Percentiles rank a stretch among this genome's conserved stretches.
phyloP scores from a whole-genome alignment of 2,888 invertebrate genomes.

The Zelleria hepariella region DNA sequence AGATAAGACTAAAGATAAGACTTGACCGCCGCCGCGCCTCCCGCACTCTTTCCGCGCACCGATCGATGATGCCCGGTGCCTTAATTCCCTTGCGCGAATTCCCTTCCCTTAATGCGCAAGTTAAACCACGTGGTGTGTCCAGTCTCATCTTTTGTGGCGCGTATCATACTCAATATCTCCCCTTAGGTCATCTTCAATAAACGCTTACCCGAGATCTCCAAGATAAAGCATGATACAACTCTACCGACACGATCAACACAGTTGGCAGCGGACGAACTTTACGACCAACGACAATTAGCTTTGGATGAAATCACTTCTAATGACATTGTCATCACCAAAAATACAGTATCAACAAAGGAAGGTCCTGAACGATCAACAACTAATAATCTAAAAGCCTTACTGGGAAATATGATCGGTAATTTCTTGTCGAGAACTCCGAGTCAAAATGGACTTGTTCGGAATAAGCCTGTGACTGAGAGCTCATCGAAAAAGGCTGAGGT shows the following conservation, averaged over 20 bases:
- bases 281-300: background rate
- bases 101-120: too few species aligned
- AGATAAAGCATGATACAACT: background rate
- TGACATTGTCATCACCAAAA: background rate
- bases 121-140: too few species aligned
- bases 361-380: background rate
- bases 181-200: background rate
- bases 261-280: background rate
- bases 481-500: background rate
- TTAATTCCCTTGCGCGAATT: too few species aligned
- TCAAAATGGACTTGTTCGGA: background rate
- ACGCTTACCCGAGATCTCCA: background rate
- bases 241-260: background rate
- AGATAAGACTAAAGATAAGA: too few species aligned
- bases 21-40: too few species aligned
- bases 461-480: background rate
- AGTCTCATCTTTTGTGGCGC: too few species aligned
- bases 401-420: background rate
- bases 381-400: background rate
- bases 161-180: background rate
- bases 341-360: background rate
- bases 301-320: background rate
- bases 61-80: too few species aligned
- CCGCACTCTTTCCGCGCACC: too few species aligned
- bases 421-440: background rate